Evolutionary conservation across 1,140 invertebrate genomes (phyloP).

Genomic region (Heliconius himera): DNA sequence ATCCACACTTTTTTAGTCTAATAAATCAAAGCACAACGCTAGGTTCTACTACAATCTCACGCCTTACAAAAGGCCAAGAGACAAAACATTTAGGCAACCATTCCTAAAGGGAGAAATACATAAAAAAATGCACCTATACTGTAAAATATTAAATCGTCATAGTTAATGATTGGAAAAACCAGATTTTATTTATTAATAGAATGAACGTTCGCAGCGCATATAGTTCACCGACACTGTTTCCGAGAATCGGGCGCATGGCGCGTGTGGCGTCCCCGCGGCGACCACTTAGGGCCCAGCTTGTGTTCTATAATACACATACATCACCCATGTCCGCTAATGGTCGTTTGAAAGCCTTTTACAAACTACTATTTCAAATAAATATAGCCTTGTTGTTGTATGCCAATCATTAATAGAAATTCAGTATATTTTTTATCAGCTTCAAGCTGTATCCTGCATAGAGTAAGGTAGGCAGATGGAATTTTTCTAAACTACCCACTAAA

Average conservation of each 20-base stretch:
- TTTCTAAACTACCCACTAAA: no score
- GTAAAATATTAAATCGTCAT: constrained; percentile 17
- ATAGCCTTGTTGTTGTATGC: background rate
- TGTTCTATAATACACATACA: constrained; percentile 26
- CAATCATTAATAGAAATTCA: background rate
- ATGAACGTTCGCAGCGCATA: constrained; percentile 25
- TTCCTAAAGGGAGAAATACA: no score
- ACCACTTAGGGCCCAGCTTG: constrained; percentile 24
- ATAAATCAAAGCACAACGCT: no score
- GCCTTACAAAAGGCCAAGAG: no score
- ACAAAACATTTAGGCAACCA: no score
- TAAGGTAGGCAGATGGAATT: no score
- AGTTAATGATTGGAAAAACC: constrained; percentile 36
- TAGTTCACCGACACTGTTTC: constrained; percentile 40
- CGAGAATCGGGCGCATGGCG: constrained; percentile 32
- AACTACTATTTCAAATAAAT: constrained; percentile 6
- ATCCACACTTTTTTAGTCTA: no score
- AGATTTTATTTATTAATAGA: constrained; percentile 40
- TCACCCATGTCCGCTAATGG: constrained; percentile 14
- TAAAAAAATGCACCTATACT: background rate
- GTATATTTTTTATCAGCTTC: no score
- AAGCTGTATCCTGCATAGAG: no score
- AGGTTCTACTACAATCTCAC: no score
- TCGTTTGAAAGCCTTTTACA: constrained; percentile 1
- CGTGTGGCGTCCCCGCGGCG: constrained; percentile 20